phyloP scores from a whole-genome alignment of 2,888 invertebrate genomes.

The Philereme transversata region DNA sequence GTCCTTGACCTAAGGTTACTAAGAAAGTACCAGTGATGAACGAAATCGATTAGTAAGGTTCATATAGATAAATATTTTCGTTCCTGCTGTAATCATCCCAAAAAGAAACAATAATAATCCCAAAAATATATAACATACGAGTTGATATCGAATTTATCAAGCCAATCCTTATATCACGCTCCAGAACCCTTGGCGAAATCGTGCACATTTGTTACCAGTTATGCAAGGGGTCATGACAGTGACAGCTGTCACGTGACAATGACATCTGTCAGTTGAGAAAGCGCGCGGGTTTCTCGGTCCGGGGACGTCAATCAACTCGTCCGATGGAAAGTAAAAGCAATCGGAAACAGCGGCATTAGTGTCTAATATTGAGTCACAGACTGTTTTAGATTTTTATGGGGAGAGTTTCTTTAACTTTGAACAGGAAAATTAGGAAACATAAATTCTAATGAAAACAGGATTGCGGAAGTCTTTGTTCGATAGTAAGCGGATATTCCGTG shows the following conservation, averaged over 20 bases:
- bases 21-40: too few relatives aligned
- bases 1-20: not conserved
- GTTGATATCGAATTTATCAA: slow-evolving; percentile 11
- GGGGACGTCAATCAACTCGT: slow-evolving; percentile 53
- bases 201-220: slow-evolving; percentile 49
- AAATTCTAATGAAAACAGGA: not conserved
- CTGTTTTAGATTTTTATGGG: slow-evolving; percentile 13
- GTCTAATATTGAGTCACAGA: slow-evolving; percentile 25
- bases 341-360: slow-evolving; percentile 25
- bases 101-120: not conserved
- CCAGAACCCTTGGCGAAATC: slow-evolving; percentile 29
- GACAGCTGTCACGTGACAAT: slow-evolving; percentile 60
- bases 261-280: slow-evolving; percentile 55
- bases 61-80: not conserved
- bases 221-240: slow-evolving; percentile 53
- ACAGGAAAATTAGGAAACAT: not conserved
- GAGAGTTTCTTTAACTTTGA: slow-evolving; percentile 13
- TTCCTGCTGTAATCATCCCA: not conserved
- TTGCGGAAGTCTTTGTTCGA: too few relatives aligned
- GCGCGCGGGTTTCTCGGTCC: slow-evolving; percentile 49
- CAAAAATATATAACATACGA: not conserved
- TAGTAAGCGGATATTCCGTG: too few relatives aligned
- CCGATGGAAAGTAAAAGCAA: slow-evolving; percentile 35
- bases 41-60: not conserved
- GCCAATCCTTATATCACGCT: slow-evolving; percentile 26